Base-by-base conservation (phyloP, 2,888 invertebrate genomes). In the Odontocerum albicorne region DNA sequence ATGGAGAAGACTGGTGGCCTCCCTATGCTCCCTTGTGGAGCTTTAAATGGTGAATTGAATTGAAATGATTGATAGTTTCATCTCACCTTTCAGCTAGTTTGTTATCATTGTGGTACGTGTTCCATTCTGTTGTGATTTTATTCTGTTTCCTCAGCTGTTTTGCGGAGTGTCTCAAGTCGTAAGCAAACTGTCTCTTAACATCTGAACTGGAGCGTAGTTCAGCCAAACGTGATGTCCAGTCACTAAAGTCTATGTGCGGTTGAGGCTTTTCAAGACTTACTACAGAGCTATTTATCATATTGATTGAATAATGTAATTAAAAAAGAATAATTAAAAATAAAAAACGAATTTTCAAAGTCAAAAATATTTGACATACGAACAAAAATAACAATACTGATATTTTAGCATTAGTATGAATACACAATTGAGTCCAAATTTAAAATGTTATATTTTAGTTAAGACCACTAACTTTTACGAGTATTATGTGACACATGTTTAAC, bases 131-230 rank as follows among this genome's bases (percentile, higher is more conserved):
- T 65, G 84, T 85, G 62, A 88, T 85, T 62, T 78, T 79, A 0
- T 88, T 86, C 66, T 92, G 90, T 66, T 89, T 87, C 43, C 91
- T 81, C 49, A 90, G 72, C 61, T 85, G 85, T 44, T 86, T 79
- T 0, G 88, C 81, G 40, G 85, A 77, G 67, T 89, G 86, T 7
- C 91, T 81, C 38, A 90, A 73, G 53, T 82, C 80, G 64, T 87
- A 88, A 4, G 89, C 85, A 68, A 89, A 86, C 1, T 75, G 73
- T 60, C 86, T 73, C 57, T 85, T 74, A 0, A 84, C 82, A 62
- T 87, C 85, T 8, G 88, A 81, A 46, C 83, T 80, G 62, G 87
- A 85, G 67, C 40, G 39, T 17, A 49, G 19, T 12, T 49, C 40
- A n/a, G 16, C 13, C 4, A 31, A 13, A 32, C n/a, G 15, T 19